Percentiles rank a stretch among this genome's conserved stretches.
Conservation (phyloP, 2,888 invertebrate genomes). For the Pyrgus malvae region DNA sequence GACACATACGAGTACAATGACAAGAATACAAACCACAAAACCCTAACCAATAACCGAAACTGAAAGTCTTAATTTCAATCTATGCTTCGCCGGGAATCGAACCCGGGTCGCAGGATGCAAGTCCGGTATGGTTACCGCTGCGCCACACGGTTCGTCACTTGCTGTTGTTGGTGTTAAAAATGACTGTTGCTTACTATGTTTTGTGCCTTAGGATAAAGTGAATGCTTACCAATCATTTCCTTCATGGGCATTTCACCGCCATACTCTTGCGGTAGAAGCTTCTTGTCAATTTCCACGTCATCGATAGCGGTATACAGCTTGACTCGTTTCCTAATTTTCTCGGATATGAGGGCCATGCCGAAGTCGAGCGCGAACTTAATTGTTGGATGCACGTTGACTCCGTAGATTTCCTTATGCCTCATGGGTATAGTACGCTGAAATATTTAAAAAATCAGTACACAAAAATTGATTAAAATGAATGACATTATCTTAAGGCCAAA, state of each 20-base stretch:
- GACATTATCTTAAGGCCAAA: too few relatives aligned
- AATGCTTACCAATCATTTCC: conserved; percentile 88
- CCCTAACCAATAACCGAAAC: too few relatives aligned
- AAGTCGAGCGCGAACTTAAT: conserved; percentile 89
- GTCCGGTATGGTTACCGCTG: too few relatives aligned
- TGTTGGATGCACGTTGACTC: conserved; percentile 87
- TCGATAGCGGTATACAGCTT: conserved; percentile 84
- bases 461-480: neutral
- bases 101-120: too few relatives aligned
- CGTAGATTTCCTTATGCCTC: conserved; percentile 90
- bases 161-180: too few relatives aligned
- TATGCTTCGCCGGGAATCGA: too few relatives aligned
- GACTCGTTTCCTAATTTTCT: conserved; percentile 88
- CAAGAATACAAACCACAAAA: too few relatives aligned
- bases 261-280: conserved; percentile 89
- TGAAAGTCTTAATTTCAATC: too few relatives aligned
- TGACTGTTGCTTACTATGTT: too few relatives aligned
- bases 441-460: neutral
- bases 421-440: conserved; percentile 88
- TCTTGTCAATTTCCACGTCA: conserved; percentile 83
- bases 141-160: too few relatives aligned
- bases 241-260: conserved; percentile 92
- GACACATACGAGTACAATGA: too few relatives aligned
- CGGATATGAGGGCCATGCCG: conserved; percentile 88
- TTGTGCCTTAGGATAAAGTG: neutral